Base-by-base conservation (phyloP, 2,888 invertebrate genomes). In the Electrophaes corylata region DNA sequence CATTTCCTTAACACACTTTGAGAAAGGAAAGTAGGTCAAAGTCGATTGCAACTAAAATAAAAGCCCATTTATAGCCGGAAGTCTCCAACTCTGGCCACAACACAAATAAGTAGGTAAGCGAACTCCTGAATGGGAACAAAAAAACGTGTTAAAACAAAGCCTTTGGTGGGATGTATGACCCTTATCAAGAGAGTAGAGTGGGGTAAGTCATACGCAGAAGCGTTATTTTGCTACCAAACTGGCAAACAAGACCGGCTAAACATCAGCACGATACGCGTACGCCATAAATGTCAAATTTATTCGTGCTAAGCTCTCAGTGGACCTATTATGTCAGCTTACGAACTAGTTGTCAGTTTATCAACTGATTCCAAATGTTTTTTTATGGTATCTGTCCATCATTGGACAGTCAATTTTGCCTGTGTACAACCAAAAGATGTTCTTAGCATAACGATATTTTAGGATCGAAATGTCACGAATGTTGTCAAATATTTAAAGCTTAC, bases 61-160 rank as follows among this genome's bases (percentile, higher is more conserved):
- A 46, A 40, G 31, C 31, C 5, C 14, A 11, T n/a, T 46, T 16
- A 48, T 33, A 54, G 35, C 47, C 35, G 57, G 58, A 58, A 58
- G 37, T 64, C 16, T 66, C n/a, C 66, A 66, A 66, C 69, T 57
- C 44, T 53, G 64, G 45, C 39, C 60, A 63, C 66, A 60, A 60
- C 60, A 50, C 64, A 63, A 60, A 63, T 65, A 61, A 66, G 39
- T 67, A 70, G 60, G 66, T 70, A 65, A 52, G 23, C 37, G 37
- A n/a, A n/a, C 39, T 52, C 14, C 31, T 68, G 69, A 73, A 73
- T 70, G 64, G 62, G 67, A 69, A 71, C 71, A 70, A 79, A 78
- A 80, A 81, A 82, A 68, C 67, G 71, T 76, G 76, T 78, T 67
- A 76, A 79, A 83, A 83, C 80, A 83, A 82, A 79, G 72, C 59